phyloP scores from a whole-genome alignment of 2,113 vertebrate species.

The Cololabis saira region DNA sequence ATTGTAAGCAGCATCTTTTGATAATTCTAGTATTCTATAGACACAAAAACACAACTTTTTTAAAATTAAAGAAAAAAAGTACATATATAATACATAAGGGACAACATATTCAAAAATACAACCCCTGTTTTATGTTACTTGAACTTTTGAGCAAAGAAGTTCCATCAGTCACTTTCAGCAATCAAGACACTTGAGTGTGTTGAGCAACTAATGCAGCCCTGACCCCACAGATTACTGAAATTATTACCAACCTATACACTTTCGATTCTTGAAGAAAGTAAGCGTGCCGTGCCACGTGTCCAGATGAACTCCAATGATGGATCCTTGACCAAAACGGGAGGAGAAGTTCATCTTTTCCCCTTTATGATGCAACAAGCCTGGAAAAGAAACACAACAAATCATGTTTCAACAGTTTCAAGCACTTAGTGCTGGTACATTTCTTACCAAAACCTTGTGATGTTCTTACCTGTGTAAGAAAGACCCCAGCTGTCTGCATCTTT shows the following conservation, averaged over 20 bases:
- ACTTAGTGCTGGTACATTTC: not conserved
- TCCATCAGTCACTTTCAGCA: no score
- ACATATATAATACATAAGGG: no score
- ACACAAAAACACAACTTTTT: no score
- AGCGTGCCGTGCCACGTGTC: constrained; percentile 96
- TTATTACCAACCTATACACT: constrained; percentile 89
- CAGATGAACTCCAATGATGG: constrained; percentile 95
- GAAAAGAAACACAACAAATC: not conserved
- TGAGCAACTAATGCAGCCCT: no score
- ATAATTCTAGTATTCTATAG: no score
- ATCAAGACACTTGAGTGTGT: no score
- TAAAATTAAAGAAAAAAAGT: no score
- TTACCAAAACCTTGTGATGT: not conserved
- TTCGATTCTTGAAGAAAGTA: constrained; percentile 97
- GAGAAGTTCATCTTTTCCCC: constrained; percentile 95
- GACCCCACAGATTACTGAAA: not conserved
- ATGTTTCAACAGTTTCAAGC: not conserved
- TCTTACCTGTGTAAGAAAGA: constrained; percentile 94
- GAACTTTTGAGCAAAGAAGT: no score
- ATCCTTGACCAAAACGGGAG: constrained; percentile 94
- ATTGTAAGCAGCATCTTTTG: no score
- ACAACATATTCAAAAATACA: no score
- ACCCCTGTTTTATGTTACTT: no score
- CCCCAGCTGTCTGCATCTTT: constrained; percentile 98
- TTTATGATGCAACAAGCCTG: constrained; percentile 95